Conservation (phyloP, 2,888 invertebrate species). For the Xanthostigma xanthostigma region DNA sequence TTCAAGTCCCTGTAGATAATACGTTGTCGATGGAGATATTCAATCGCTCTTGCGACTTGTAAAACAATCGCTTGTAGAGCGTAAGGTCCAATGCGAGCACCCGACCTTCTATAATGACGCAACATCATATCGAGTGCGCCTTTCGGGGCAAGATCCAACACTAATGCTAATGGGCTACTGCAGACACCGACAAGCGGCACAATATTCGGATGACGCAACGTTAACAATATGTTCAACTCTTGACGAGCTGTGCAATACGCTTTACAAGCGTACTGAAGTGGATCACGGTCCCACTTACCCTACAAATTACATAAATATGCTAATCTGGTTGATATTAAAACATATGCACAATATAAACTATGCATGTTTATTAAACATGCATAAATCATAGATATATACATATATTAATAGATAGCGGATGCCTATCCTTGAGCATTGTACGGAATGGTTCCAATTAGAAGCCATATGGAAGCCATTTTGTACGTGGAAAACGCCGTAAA, state of each 20-base stretch:
- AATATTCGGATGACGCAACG: slow-evolving; percentile 80
- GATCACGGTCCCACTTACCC: slow-evolving; percentile 90
- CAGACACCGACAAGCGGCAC: slow-evolving; percentile 85
- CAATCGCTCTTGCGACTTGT: slow-evolving; percentile 86
- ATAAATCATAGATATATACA: too few relatives aligned
- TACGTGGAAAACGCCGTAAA: too few relatives aligned
- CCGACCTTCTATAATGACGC: slow-evolving; percentile 71
- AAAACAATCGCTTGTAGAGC: slow-evolving; percentile 72
- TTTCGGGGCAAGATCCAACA: slow-evolving; percentile 81
- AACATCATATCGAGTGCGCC: slow-evolving; percentile 79
- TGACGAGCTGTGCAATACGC: slow-evolving; percentile 94
- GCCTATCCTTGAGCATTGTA: too few relatives aligned
- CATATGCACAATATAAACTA: too few relatives aligned
- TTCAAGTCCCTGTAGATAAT: slow-evolving; percentile 90
- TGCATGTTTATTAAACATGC: too few relatives aligned
- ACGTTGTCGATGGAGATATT: slow-evolving; percentile 83
- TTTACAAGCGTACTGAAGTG: slow-evolving; percentile 81
- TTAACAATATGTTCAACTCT: slow-evolving; percentile 76
- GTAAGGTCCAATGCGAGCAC: slow-evolving; percentile 64
- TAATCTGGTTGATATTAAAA: background rate
- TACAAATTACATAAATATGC: slow-evolving; percentile 17
- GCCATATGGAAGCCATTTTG: too few relatives aligned
- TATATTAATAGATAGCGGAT: too few relatives aligned
- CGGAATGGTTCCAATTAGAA: too few relatives aligned
- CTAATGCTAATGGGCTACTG: slow-evolving; percentile 72